Evolutionary conservation across 2,113 vertebrate genomes (phyloP).

Genomic region (Thamnaconus septentrionalis): DNA sequence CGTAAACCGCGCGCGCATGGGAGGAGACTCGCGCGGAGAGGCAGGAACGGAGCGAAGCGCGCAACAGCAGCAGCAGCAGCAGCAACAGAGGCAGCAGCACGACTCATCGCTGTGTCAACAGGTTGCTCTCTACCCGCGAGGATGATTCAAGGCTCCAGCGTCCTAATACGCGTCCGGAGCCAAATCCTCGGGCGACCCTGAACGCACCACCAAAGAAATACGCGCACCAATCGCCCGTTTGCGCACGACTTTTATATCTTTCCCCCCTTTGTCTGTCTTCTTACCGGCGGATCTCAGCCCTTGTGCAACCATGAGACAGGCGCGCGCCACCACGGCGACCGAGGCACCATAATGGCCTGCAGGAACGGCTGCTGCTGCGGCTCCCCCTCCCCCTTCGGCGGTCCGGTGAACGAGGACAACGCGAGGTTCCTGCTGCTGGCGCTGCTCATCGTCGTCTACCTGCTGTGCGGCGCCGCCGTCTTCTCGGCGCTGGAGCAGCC

Average conservation of each 20-base stretch:
- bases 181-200: too few species aligned
- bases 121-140: too few species aligned
- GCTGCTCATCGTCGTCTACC: slow-evolving; percentile 84
- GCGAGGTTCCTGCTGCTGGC: slow-evolving; percentile 90
- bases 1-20: slow-evolving; percentile 64
- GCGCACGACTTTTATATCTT: slow-evolving; percentile 19
- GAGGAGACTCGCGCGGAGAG: slow-evolving; percentile 53
- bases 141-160: too few species aligned
- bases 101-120: not conserved
- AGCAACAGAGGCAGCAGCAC: slow-evolving; percentile 56
- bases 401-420: slow-evolving; percentile 87
- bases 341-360: slow-evolving; percentile 83
- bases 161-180: not conserved
- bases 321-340: slow-evolving; percentile 29
- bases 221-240: not conserved
- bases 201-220: not conserved
- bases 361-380: slow-evolving; percentile 79
- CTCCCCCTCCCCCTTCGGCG: slow-evolving; percentile 45
- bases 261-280: slow-evolving; percentile 3
- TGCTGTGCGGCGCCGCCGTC: slow-evolving; percentile 91
- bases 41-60: slow-evolving; percentile 16
- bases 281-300: too few species aligned
- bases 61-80: slow-evolving; percentile 24
- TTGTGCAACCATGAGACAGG: slow-evolving; percentile 42
- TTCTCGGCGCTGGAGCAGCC: slow-evolving; percentile 94